A percentile compares a stretch with the other conserved stretches of the same genome.
These are phyloP conservation scores for Heteronetta atricapilla DNA, from an alignment of 2,113 vertebrate species.

Conservation along the genomic window DNA sequence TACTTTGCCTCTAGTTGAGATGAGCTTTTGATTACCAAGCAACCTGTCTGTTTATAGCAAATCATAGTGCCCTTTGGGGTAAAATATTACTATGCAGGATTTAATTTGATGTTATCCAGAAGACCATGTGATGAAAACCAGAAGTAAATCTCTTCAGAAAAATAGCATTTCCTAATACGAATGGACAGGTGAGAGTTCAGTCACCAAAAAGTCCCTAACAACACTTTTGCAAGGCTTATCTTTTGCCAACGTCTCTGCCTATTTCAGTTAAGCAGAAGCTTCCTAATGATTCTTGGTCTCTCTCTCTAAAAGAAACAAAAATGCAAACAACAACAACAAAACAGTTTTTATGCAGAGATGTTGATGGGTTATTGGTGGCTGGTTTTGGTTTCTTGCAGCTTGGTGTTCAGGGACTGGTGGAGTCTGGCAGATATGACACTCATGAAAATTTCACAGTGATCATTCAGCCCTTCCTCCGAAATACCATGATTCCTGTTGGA, in stretches of 20 bases:
- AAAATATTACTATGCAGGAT: not conserved
- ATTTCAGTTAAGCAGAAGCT: not conserved
- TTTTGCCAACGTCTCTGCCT: not conserved
- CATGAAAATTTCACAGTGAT: slow-evolving; percentile 87
- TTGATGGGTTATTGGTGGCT: not conserved
- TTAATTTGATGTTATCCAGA: not conserved
- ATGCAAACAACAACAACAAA: too few relatives aligned
- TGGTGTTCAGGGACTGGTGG: slow-evolving; percentile 76
- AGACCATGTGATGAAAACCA: not conserved
- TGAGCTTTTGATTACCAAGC: not conserved
- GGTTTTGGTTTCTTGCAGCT: slow-evolving; percentile 66
- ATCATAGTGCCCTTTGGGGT: not conserved
- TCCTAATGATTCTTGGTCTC: not conserved
- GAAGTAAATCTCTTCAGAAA: not conserved
- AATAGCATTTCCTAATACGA: not conserved
- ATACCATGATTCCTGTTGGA: slow-evolving; percentile 64
- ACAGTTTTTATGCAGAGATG: not conserved
- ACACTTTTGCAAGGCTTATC: not conserved
- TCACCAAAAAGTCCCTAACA: not conserved
- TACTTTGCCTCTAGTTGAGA: not conserved
- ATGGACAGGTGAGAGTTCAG: not conserved
- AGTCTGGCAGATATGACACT: slow-evolving; percentile 85
- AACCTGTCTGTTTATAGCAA: not conserved
- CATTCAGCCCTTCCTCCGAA: slow-evolving; percentile 83
- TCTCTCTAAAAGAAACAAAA: not conserved